phyloP scores from a whole-genome alignment of 2,888 invertebrate species.

The Perithous albicinctus region DNA sequence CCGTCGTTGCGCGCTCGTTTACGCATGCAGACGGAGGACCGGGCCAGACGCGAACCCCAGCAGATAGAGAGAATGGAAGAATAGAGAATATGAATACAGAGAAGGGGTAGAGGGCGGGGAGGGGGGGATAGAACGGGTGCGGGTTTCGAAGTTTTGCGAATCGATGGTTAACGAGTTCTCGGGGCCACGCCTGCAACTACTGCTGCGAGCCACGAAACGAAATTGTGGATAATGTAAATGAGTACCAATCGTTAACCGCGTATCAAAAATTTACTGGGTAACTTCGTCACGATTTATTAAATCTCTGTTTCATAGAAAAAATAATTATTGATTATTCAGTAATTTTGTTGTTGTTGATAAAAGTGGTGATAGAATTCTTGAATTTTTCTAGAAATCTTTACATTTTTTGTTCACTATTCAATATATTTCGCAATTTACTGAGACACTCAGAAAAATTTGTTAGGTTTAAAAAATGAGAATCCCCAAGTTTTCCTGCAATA shows the following conservation, averaged over 20 bases:
- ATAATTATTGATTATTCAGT: too few relatives aligned
- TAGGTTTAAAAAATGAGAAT: too few relatives aligned
- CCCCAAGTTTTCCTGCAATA: too few relatives aligned
- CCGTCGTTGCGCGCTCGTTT: slow-evolving; percentile 20
- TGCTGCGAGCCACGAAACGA: background rate
- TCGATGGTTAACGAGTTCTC: slow-evolving; percentile 76
- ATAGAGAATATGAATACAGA: slow-evolving; percentile 60
- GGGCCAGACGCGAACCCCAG: slow-evolving; percentile 10
- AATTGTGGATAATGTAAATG: background rate
- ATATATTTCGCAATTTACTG: too few relatives aligned
- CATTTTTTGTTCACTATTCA: too few relatives aligned
- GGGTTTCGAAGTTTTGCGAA: slow-evolving; percentile 75
- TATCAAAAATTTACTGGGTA: background rate
- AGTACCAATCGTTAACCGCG: background rate
- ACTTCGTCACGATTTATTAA: background rate
- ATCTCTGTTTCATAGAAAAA: background rate
- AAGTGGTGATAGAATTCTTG: too few relatives aligned
- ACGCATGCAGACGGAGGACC: slow-evolving; percentile 34
- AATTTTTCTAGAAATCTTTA: too few relatives aligned
- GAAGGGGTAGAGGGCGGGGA: background rate
- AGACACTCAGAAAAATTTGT: too few relatives aligned
- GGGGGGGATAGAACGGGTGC: slow-evolving; percentile 31
- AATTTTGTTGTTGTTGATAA: too few relatives aligned
- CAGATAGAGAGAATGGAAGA: slow-evolving; percentile 9
- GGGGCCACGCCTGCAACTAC: slow-evolving; percentile 60